Evolutionary conservation across 2,888 invertebrate genomes (phyloP), one percentile per base, ranked within the genome.

Genomic region (Eristalis arbustorum): DNA sequence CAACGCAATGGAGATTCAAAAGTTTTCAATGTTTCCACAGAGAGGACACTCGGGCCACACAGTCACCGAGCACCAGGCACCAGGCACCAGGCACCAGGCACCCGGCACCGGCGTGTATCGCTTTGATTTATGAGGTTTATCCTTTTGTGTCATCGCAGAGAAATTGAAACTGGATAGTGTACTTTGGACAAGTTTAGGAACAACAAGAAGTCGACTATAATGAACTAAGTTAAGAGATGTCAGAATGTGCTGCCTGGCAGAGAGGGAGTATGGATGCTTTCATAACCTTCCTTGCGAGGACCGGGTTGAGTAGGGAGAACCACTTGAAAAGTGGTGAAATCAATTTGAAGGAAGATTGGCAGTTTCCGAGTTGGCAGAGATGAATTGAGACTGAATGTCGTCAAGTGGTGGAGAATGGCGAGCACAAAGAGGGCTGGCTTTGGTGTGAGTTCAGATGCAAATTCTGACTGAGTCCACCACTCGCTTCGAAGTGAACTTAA

Each of bases 81-180:
- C 31, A 49, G 31, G 49, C 42, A 23, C 61, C 61, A 25, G n/a
- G 59, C 31, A 31, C 5, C 31, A 2, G 28, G 2, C 31, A 31
- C 31, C 31, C 25, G 3, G 25, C 25, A 25, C 25, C 59, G 14
- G 25, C 18, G 23, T 82, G 72, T 77, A 61, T 76, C 64, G 40
- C 66, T 73, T 83, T 83, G 82, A 83, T 83, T 83, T 82, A 82
- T 83, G 40, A 63, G 63, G 72, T 63, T 77, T 73, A 64, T 83
- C 73, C 73, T 73, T 83, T 69, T 78, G 63, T 74, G 83, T 78
- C 83, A 83, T 78, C 78, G 63, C 40, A 23, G 68, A 73, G 67
- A 78, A 68, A 83, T 73, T 83, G 67, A 83, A 64, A 73, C 63
- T 62, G 37, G 62, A 76, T 34, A 56, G 76, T 68, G 61, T 68